A percentile compares a stretch with the other conserved stretches of the same genome.
Conservation (phyloP, 2,797 vertebrate species). For the Etheostoma nigrum region DNA sequence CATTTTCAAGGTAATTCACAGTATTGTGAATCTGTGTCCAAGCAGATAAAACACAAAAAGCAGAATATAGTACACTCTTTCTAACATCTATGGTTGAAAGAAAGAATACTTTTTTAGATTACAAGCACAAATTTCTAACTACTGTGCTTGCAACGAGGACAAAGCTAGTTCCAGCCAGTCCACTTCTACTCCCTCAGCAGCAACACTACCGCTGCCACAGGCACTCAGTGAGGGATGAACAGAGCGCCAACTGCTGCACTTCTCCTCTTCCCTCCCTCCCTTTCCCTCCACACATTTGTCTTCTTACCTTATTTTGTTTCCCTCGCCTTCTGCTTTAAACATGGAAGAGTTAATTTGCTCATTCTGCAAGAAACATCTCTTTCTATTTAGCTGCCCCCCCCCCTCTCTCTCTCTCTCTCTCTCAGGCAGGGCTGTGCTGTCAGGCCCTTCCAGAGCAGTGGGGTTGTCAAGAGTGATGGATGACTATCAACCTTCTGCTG, state of each 20-base stretch:
- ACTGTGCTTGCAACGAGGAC: constrained; percentile 17
- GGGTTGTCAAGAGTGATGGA: constrained; percentile 97
- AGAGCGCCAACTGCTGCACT: constrained; percentile 58
- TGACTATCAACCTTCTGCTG: constrained; percentile 97
- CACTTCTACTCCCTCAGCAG: constrained; percentile 58
- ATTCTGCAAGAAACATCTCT: constrained; percentile 87
- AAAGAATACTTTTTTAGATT: background rate
- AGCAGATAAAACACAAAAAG: background rate
- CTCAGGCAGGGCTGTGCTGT: constrained; percentile 83
- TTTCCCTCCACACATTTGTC: constrained; percentile 58
- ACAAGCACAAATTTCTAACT: constrained; percentile 19
- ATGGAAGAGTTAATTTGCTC: constrained; percentile 92
- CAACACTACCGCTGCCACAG: constrained; percentile 55
- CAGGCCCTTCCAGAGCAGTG: constrained; percentile 92
- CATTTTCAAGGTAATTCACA: background rate
- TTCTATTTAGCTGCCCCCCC: constrained; percentile 87
- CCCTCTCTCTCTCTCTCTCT: constrained; percentile 65
- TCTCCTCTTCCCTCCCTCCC: constrained; percentile 43
- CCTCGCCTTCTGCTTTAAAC: constrained; percentile 83
- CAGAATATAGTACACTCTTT: background rate
- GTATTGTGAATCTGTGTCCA: background rate
- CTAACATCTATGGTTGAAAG: background rate
- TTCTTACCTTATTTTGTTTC: constrained; percentile 51
- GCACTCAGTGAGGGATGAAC: constrained; percentile 67
- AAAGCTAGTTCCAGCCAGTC: constrained; percentile 53